phyloP scores from a whole-genome alignment of 23 tunicate species.

The Botrylloides violaceus region DNA sequence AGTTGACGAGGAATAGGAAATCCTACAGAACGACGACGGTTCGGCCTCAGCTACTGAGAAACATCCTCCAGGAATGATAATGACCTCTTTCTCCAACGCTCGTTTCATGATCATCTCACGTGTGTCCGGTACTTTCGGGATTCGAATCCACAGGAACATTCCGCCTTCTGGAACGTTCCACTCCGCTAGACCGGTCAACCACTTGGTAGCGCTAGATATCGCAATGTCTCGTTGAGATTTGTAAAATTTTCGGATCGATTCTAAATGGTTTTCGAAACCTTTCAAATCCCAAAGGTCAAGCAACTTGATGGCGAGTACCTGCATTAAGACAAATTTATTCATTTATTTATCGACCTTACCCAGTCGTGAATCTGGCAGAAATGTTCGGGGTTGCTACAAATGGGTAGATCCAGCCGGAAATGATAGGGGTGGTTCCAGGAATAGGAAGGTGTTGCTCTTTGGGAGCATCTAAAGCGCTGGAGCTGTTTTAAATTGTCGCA shows the following conservation, averaged over 20 bases:
- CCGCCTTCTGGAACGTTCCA: conserved; percentile 91
- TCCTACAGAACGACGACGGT: conserved; percentile 51
- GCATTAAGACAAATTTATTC: neutral
- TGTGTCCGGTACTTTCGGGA: conserved; percentile 43
- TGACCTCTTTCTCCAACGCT: conserved; percentile 48
- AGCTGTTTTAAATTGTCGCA: too few species aligned
- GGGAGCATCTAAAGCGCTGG: too few species aligned
- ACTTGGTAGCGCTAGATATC: conserved; percentile 28
- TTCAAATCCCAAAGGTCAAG: conserved; percentile 73
- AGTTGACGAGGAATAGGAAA: conserved; percentile 41
- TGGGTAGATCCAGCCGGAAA: too few species aligned
- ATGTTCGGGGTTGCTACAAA: too few species aligned
- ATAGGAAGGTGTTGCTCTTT: too few species aligned
- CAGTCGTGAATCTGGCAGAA: too few species aligned
- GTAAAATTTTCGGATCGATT: conserved; percentile 47
- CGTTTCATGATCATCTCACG: conserved; percentile 28
- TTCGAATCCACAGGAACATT: conserved; percentile 86
- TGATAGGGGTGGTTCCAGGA: too few species aligned
- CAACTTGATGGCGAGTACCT: conserved; percentile 36
- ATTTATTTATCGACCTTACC: too few species aligned
- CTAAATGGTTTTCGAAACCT: conserved; percentile 56
- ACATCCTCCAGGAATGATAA: conserved; percentile 65
- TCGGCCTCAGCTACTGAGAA: conserved; percentile 56
- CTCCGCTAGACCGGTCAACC: conserved; percentile 75
- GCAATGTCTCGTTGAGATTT: conserved; percentile 50